Evolutionary conservation across 1,140 invertebrate genomes (phyloP).

Genomic region (Calephelis virginiensis): DNA sequence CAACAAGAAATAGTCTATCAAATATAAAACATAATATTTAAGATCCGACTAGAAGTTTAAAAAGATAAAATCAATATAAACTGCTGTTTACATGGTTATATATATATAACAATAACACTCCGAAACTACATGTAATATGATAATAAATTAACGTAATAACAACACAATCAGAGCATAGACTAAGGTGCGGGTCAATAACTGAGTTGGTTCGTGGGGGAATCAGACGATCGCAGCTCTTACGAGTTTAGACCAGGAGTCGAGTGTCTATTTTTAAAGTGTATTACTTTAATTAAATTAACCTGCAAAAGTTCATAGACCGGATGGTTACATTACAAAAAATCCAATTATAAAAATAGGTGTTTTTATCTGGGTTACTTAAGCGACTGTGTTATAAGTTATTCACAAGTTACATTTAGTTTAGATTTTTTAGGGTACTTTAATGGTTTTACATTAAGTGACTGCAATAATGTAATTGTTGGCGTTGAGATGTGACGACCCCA

Average conservation of each 20-base stretch:
- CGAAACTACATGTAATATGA: no score
- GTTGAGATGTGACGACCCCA: no score
- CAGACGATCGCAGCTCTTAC: constrained; percentile 40
- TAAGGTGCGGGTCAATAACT: constrained; percentile 66
- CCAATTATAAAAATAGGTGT: neutral
- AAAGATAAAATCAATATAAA: no score
- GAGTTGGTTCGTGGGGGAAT: constrained; percentile 51
- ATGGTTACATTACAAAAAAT: neutral
- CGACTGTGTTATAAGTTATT: no score
- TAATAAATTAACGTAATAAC: neutral
- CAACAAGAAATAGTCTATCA: no score
- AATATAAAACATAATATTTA: no score
- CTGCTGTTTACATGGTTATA: no score
- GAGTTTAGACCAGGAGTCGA: constrained; percentile 32
- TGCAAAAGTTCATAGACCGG: neutral
- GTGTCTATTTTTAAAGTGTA: constrained; percentile 3
- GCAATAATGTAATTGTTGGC: no score
- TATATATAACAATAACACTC: no score
- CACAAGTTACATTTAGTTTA: neutral
- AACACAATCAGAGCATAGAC: neutral
- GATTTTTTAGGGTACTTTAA: no score
- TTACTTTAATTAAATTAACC: constrained; percentile 15
- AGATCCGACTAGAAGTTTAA: no score
- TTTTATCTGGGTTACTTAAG: neutral
- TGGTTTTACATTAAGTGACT: no score